These are phyloP conservation scores for Rhizomys pruinosus DNA, from an alignment of 2,113 vertebrate genomes.

Conservation along the genomic window DNA sequence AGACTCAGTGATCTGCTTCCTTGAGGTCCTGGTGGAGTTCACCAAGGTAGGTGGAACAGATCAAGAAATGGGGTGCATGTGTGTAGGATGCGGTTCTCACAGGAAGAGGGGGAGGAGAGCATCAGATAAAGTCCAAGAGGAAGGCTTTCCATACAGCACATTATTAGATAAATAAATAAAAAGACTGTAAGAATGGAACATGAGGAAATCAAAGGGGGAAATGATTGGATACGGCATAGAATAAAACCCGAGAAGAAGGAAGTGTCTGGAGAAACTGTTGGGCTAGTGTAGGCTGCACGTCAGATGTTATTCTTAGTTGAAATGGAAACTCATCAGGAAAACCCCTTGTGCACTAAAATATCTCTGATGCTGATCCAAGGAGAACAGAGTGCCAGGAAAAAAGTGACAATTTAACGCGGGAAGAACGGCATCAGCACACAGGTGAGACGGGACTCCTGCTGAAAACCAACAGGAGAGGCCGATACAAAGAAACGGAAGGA, in stretches of 20 bases:
- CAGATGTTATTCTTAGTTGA: not conserved
- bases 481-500: not conserved
- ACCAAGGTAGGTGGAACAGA: not conserved
- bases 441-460: not conserved
- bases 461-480: not conserved
- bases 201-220: not conserved
- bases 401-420: not conserved
- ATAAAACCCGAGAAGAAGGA: not conserved
- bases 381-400: not conserved
- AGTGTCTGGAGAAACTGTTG: not conserved
- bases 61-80: not conserved
- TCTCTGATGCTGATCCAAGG: not conserved
- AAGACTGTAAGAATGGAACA: not conserved
- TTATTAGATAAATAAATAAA: not conserved
- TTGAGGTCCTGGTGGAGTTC: not conserved
- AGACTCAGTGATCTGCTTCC: not conserved
- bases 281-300: not conserved
- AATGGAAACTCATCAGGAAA: slow-evolving; percentile 26
- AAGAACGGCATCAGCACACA: not conserved
- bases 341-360: not conserved
- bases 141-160: not conserved
- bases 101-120: not conserved
- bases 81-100: not conserved
- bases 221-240: not conserved
- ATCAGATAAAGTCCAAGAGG: not conserved